These are phyloP conservation scores for Haliclona indistincta DNA, from an alignment of 37 sponge, comb jelly and placozoan genomes.

Conservation along the genomic window DNA sequence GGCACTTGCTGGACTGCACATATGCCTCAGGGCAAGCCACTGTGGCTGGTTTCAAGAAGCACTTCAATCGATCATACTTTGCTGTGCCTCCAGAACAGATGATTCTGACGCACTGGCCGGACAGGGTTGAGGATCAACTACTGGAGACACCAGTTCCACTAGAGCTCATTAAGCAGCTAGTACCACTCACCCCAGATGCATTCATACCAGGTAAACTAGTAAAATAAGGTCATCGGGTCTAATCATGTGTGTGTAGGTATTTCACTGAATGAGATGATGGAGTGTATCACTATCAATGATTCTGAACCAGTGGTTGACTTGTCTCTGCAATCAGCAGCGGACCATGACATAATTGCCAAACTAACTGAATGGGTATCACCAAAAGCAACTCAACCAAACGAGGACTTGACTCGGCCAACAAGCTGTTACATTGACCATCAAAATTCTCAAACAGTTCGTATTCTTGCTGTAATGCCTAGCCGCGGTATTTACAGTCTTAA, in stretches of 20 bases:
- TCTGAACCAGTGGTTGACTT: background rate
- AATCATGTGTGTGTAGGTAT: background rate
- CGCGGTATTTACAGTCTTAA: too few species aligned
- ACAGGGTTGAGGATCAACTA: background rate
- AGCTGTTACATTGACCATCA: too few species aligned
- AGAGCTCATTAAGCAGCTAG: background rate
- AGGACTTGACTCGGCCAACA: too few species aligned
- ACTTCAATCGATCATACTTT: slow-evolving; percentile 9
- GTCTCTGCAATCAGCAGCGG: background rate
- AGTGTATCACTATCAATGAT: background rate
- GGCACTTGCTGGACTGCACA: slow-evolving; percentile 29
- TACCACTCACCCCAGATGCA: background rate
- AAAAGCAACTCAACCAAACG: too few species aligned
- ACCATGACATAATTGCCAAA: background rate
- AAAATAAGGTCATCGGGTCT: too few species aligned
- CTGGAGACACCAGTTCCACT: slow-evolving; percentile 4
- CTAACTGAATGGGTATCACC: too few species aligned
- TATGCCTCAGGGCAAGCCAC: slow-evolving; percentile 6
- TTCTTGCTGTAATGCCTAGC: too few species aligned
- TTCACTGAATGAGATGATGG: too few species aligned
- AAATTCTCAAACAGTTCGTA: too few species aligned
- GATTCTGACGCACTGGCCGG: slow-evolving; percentile 38
- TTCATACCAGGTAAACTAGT: slow-evolving; percentile 4
- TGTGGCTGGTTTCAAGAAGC: background rate
- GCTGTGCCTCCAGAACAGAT: slow-evolving; percentile 15